Conservation (phyloP, 2,888 invertebrate species). For the Mimas tiliae region DNA sequence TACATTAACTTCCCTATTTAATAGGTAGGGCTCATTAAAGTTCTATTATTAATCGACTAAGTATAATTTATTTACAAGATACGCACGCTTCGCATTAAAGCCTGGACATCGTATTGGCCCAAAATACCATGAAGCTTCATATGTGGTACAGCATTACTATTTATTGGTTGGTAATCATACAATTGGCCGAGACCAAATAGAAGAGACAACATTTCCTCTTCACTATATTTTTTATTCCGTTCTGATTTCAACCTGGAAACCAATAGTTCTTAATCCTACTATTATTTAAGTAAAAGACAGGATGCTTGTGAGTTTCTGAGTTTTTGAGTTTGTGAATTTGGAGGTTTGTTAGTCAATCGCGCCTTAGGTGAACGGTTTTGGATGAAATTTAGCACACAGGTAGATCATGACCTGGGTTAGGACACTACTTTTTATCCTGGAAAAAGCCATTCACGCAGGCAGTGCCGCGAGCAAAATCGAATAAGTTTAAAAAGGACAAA, state of each 20-base stretch:
- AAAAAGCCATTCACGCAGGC: no score
- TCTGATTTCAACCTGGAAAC: constrained; percentile 61
- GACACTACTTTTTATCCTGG: no score
- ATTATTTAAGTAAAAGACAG: background rate
- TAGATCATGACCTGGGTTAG: no score
- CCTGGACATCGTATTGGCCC: constrained; percentile 71
- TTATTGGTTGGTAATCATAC: constrained; percentile 61
- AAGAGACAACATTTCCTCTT: constrained; percentile 64
- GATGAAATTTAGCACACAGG: no score
- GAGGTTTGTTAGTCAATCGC: no score
- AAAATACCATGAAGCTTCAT: constrained; percentile 66
- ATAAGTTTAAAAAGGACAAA: no score
- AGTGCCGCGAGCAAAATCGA: no score
- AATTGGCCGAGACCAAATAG: constrained; percentile 69
- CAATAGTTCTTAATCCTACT: background rate
- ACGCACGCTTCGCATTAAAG: constrained; percentile 65
- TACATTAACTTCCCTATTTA: no score
- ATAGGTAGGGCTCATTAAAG: no score
- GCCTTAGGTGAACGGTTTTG: no score
- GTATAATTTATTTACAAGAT: background rate
- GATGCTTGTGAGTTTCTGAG: no score
- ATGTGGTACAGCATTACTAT: constrained; percentile 51
- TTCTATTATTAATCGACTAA: background rate
- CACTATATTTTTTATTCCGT: constrained; percentile 65
- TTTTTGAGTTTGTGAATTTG: no score